A percentile compares a stretch with the other conserved stretches of the same genome.
These are phyloP conservation scores for Anniella stebbinsi DNA, from an alignment of 2,797 vertebrate species.

Conservation along the genomic window DNA sequence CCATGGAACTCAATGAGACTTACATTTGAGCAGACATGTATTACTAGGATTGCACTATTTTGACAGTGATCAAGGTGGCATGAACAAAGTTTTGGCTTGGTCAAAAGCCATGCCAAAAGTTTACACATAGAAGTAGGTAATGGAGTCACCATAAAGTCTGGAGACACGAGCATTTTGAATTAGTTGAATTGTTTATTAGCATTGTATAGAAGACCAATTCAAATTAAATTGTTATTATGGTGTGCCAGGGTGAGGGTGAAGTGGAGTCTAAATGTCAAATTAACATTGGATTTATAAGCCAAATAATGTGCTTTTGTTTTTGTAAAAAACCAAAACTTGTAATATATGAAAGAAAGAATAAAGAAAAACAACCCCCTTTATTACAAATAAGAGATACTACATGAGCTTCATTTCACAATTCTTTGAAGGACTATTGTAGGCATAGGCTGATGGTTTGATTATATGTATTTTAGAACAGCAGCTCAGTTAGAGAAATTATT, in stretches of 20 bases:
- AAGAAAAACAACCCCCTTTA: not conserved
- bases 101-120: not conserved
- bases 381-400: not conserved
- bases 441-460: slow-evolving; percentile 46
- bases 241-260: slow-evolving; percentile 60
- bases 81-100: not conserved
- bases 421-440: slow-evolving; percentile 22
- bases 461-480: slow-evolving; percentile 41
- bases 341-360: slow-evolving; percentile 63
- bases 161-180: slow-evolving; percentile 54
- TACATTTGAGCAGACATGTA: not conserved
- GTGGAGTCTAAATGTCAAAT: slow-evolving; percentile 32
- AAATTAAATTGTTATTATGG: slow-evolving; percentile 68
- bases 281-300: slow-evolving; percentile 34
- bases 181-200: slow-evolving; percentile 64
- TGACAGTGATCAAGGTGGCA: not conserved
- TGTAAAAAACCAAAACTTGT: slow-evolving; percentile 43
- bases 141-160: slow-evolving; percentile 35
- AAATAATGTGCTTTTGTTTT: slow-evolving; percentile 39
- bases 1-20: not conserved
- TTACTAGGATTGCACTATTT: not conserved
- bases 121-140: slow-evolving; percentile 55
- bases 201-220: slow-evolving; percentile 67
- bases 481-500: slow-evolving; percentile 44
- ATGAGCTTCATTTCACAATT: slow-evolving; percentile 2